phyloP scores from a whole-genome alignment of 2,888 invertebrate species.

The Lingula anatina region DNA sequence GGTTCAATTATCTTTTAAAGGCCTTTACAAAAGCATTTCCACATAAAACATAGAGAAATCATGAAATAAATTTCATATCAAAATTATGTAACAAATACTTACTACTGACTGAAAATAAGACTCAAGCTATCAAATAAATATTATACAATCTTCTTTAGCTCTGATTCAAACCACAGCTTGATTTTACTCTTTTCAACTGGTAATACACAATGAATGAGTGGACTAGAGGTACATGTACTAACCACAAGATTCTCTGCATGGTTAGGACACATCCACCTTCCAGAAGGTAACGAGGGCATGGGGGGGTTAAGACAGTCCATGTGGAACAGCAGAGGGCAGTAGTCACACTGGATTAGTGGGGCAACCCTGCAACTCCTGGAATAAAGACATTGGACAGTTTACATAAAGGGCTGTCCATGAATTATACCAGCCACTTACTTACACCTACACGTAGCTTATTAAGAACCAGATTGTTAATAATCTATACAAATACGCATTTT shows the following conservation, averaged over 20 bases:
- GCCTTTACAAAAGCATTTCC: not conserved
- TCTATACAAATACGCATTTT: no score
- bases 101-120: not conserved
- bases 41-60: not conserved
- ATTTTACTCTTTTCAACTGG: not conserved
- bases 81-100: not conserved
- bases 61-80: not conserved
- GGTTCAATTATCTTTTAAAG: not conserved
- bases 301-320: conserved; percentile 93
- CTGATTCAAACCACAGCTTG: no score
- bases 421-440: no score
- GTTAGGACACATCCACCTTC: conserved; percentile 96
- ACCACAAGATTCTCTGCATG: conserved; percentile 83
- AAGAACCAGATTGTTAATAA: no score
- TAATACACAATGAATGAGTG: not conserved
- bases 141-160: no score
- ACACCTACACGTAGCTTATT: no score
- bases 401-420: no score
- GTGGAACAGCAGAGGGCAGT: conserved; percentile 84
- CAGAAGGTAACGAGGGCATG: conserved; percentile 77
- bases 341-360: conserved; percentile 87
- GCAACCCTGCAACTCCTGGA: conserved; percentile 74
- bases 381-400: no score
- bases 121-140: not conserved
- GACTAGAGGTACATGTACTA: conserved; percentile 17